Evolutionary conservation across 64 coral and sea anemone species (phyloP), one percentile per base, ranked within the genome.

Genomic region (Montipora cactus): DNA sequence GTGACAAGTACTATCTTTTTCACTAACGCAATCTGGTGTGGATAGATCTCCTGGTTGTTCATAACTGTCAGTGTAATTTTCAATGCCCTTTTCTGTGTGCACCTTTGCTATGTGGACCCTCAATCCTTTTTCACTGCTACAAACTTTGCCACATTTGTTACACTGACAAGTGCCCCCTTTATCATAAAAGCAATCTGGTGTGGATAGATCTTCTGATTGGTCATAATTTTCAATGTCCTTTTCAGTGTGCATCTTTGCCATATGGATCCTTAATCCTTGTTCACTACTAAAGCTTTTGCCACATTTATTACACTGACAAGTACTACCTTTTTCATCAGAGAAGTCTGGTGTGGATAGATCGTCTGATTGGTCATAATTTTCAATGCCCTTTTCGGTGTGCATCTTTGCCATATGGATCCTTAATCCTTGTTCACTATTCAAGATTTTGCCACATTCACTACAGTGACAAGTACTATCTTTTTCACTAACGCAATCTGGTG

Each of bases 401-500:
- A 23, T 9, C 18, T 50, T 19, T 5, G 47, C 8, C 2, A 4
- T 49, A 16, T 78, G 75, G 8, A 78, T 50, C 45, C 15, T 0
- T 16, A 78, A 44, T 78, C 68, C 68, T 23, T 19, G 3, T 71
- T n/a, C 21, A 10, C 10, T 2, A 1, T 1, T 58, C 44, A 11
- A 59, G 23, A 15, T 10, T 11, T 59, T 80, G 6, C 78, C 52
- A 80, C 78, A 80, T 25, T 58, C 4, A 0, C 44, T 12, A 3
- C 78, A 80, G 4, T 80, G 4, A 59, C 14, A 23, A 28, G 12
- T 7, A 3, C 9, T 23, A 8, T 10, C n/a, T 59, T 50, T n/a
- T 0, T 9, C 18, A n/a, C 14, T 7, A 71, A 4, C 0, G 5
- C 5, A 3, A 15, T 15, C 2, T n/a, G 5, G 1, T 23, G 20